Conservation (phyloP, 2,113 vertebrate genomes). For the Urocynchramus pylzowi region DNA sequence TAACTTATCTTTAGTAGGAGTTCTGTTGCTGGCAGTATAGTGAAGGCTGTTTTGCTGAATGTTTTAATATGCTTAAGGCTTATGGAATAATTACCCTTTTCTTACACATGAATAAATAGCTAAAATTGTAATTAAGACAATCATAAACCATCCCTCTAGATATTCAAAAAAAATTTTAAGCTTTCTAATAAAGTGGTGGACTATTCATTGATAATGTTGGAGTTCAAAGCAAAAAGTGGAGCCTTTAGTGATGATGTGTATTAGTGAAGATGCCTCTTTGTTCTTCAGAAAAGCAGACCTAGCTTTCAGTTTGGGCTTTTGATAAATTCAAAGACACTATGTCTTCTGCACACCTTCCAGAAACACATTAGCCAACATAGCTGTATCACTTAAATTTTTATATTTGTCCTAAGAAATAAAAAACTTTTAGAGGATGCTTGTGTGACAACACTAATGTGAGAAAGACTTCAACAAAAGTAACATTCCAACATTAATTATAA, state of each 20-base stretch:
- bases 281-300: background rate
- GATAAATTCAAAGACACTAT: background rate
- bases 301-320: background rate
- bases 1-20: background rate
- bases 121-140: background rate
- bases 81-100: background rate
- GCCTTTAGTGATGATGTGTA: background rate
- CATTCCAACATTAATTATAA: slow-evolving; percentile 38
- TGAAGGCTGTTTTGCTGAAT: background rate
- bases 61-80: background rate
- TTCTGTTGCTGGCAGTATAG: background rate
- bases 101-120: background rate
- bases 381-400: background rate
- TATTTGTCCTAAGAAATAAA: background rate
- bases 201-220: background rate
- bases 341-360: background rate
- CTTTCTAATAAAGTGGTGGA: background rate
- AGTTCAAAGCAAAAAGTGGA: background rate
- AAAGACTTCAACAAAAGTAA: slow-evolving; percentile 27
- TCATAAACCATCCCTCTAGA: background rate
- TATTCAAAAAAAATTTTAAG: background rate
- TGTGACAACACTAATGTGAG: background rate
- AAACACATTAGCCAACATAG: background rate
- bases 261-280: background rate
- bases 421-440: background rate